Base-by-base conservation (phyloP, 2,888 invertebrate species). In the Elegia similella region DNA sequence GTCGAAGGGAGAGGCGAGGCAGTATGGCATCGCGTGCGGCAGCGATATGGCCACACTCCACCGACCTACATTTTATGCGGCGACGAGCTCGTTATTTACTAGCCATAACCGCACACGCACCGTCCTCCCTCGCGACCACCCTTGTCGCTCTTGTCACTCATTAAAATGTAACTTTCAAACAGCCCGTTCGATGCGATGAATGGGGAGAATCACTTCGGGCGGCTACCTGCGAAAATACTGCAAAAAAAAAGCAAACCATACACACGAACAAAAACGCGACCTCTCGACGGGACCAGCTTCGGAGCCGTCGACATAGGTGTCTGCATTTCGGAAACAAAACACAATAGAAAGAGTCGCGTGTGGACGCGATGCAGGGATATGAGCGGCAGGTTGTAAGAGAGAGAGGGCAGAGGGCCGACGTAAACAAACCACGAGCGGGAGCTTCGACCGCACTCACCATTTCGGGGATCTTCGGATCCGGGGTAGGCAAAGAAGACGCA, bases 391-490 rank as follows among this genome's bases (percentile, higher is more conserved):
- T 84, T 73, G 87, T 77, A 78, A 85, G 88, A 88, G 79, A 80
- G 84, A 86, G 85, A 74, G 73, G 79, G 82, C 87, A 73, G 73
- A 86, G 82, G 80, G 81, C 82, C 88, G 88, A 89, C 86, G 88
- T 89, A 91, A 90, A 90, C 90, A 91, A 90, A 90, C 87, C 78
- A 69, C 80, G 80, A 80, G 76, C 81, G 87, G 88, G 87, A 84
- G 84, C 87, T 89, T 84, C 90, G 89, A 90, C 89, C 89, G 87
- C 80, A 90, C 90, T 91, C 82, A 91, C 90, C 90, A 91, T 91
- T 90, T 90, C 75, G 88, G 87, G 84, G 82, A 84, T 85, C 82
- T 73, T 81, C 78, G 75, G 78, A 75, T 76, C 76, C 76, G 73
- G 74, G 76, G 66, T 66, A 70, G 64, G 67, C 65, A 75, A 70